Base-by-base conservation (phyloP, 1,140 invertebrate species). In the Tenebrio molitor region DNA sequence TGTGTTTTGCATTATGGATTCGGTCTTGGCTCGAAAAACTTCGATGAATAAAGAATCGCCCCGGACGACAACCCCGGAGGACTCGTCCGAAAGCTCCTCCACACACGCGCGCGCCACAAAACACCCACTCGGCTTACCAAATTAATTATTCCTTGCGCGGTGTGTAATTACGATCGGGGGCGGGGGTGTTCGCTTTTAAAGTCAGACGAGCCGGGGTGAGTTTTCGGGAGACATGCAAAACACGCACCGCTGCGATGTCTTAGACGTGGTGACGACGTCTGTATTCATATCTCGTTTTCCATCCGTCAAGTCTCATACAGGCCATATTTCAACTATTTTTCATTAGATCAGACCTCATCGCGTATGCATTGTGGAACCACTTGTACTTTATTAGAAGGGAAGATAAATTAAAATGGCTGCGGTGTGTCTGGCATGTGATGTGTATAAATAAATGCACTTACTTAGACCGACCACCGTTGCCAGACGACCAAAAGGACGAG, bases 321-420 rank as follows among this genome's bases (percentile, higher is more conserved):
- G 73, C 68, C 73, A 74, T 74, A 71, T 74, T 74, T 74, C 73
- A 74, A 74, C 73, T 68, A 71, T 74, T 74, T 74, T 74, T 74
- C 69, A 71, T 74, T 71, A 74, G 46, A 71, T 71, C 64, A 29
- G 50, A 66, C 33, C 73, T 74, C 73, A 74, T 74, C 63, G 42
- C 50, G 73, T 74, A 74, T 74, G 73, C 73, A 74, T 74, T 74
- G 73, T 74, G 62, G 64, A 23, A 44, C 69, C 69, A 71, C 73
- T 74, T 74, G 69, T 71, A 71, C 73, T 74, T 74, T 74, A 74
- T 74, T 74, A 74, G 73, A 71, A 71, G 64, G 69, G 69, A 74
- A 71, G 73, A 74, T 71, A 71, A 74, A 74, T 74, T 74, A 74
- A 74, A 74, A 74, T 74, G 63, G 36, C 71, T 53, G 44, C 33